Evolutionary conservation across 1,140 invertebrate genomes (phyloP), one percentile per base, ranked within the genome.

Genomic region (Mylabris phalerata): DNA sequence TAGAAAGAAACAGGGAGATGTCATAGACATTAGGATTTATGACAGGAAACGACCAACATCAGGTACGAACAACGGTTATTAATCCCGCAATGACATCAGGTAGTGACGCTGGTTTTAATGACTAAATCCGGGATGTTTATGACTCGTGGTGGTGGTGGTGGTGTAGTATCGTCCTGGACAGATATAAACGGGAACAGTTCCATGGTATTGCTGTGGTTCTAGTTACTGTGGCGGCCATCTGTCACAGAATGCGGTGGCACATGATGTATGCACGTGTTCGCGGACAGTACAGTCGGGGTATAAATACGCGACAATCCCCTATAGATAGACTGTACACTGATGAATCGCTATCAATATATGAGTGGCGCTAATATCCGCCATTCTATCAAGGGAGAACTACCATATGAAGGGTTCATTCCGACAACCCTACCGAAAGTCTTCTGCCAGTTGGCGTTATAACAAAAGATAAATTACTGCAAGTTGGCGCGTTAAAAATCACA

Each of bases 31-130:
- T 32, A 0, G 10, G 46, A 50, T 50, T 50, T 39, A 50, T 50
- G 49, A 9, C 13, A 38, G 49, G 42, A 43, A 32, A 32, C 7
- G 32, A 32, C 26, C 50, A 43, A 32, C 50, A 52, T 42, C 50
- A 57, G 47, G 46, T 43, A 49, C 2, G 25, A 46, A 44, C 9
- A 55, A 25, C 26, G 47, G 49, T 44, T 55, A 58, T 62, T 62
- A 62, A 62, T 62, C 48, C 26, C 11, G 48, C 49, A 50, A 48
- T 52, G 50, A 43, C 60, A 62, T 55, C 60, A 57, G 60, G 56
- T 59, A 62, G 24, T 62, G 60, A 62, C 60, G 56, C 47, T 56
- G 39, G 48, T 59, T 62, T 62, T 55, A 62, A 62, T 62, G 56
- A 58, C 48, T 54, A 62, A 62, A 59, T 62, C 51, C 59, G 25